Evolutionary conservation across 2,797 vertebrate species (phyloP), one percentile per base, ranked within the genome.

Genomic region (Serranus cabrilla): DNA sequence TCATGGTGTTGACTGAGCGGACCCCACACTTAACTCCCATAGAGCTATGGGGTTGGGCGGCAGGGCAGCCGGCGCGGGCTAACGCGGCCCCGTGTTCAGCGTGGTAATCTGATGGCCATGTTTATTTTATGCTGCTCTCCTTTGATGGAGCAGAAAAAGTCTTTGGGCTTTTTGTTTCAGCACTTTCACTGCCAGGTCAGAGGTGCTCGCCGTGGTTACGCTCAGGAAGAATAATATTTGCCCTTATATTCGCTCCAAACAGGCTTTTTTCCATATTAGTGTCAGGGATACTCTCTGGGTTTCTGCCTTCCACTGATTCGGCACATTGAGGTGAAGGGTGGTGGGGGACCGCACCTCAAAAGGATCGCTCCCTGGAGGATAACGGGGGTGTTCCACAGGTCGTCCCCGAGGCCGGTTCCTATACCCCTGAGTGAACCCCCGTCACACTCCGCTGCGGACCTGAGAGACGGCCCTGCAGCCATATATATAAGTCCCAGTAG

Each of bases 161-260:
- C 95, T 96, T 95, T 95, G 94, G 94, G 94, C 93, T 95, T 96
- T 96, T 95, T 95, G 95, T 96, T 95, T 95, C 89, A 92, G 92
- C 80, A 90, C 89, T 95, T 94, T 94, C 91, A 92, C 91, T 93
- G 93, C 93, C 94, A 92, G 93, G 92, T 94, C 95, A 94, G 93
- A 95, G 95, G 95, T 94, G 93, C 93, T 95, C 81, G 84, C 91
- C 90, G 94, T 94, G 95, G 95, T 95, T 94, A 95, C 94, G 90
- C 92, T 94, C 95, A 95, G 95, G 95, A 96, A 96, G 94, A 95
- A 95, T 95, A 95, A 96, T 95, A 96, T 96, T 96, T 95, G 93
- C 93, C 87, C 93, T 94, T 88, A 93, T 93, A 95, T 95, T 95
- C 94, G 91, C 89, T 95, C 94, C 95, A 95, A 96, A 95, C 93